Evolutionary conservation across 2,888 invertebrate species (phyloP).

Genomic region (Cenopis cana): DNA sequence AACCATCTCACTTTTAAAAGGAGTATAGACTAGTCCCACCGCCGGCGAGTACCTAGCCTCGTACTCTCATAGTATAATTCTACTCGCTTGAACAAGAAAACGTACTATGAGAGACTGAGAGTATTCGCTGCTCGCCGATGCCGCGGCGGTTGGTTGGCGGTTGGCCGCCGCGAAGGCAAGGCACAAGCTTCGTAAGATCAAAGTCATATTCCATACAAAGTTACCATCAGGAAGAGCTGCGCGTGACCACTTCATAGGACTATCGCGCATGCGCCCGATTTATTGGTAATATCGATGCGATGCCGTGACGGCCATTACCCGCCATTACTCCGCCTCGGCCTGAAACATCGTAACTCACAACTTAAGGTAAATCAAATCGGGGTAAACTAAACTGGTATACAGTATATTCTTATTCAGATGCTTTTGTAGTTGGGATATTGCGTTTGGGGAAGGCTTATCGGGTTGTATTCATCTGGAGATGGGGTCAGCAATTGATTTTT

Average conservation of each 20-base stretch:
- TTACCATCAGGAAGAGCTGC: slow-evolving; percentile 61
- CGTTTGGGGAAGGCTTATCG: slow-evolving; percentile 6
- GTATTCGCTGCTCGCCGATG: no score
- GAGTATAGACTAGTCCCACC: no score
- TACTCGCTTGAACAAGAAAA: no score
- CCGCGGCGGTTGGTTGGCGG: no score
- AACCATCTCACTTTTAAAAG: no score
- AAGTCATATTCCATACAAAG: slow-evolving; percentile 54
- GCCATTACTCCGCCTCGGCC: slow-evolving; percentile 55
- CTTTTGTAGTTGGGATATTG: neutral
- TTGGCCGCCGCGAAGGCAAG: no score
- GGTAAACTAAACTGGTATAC: neutral
- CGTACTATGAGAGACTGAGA: no score
- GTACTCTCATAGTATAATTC: no score
- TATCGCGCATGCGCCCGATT: slow-evolving; percentile 75
- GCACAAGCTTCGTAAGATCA: neutral
- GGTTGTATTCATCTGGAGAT: slow-evolving; percentile 55
- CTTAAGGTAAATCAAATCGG: neutral
- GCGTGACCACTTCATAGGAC: slow-evolving; percentile 65
- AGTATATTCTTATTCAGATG: neutral
- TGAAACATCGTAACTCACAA: neutral
- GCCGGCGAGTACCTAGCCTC: no score
- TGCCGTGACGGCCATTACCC: slow-evolving; percentile 70
- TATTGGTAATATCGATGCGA: slow-evolving; percentile 77
- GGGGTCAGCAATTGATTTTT: slow-evolving; percentile 81